Conservation (phyloP, 2,888 invertebrate species). For the Cheiracanthium punctorium region DNA sequence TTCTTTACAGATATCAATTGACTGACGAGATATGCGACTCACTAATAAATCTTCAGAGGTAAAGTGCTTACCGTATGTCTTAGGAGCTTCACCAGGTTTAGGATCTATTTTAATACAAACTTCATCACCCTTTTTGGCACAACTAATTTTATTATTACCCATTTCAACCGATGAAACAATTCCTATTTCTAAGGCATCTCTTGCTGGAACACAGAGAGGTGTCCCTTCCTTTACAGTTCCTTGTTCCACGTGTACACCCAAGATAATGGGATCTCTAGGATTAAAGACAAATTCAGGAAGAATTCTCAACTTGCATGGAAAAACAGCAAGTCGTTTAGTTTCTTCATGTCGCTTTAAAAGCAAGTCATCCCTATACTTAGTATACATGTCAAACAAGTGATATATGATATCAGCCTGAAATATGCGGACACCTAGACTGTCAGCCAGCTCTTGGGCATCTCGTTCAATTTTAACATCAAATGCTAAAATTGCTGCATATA, state of each 20-base stretch:
- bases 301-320: conserved; percentile 93
- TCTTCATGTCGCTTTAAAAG: conserved; percentile 94
- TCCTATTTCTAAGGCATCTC: conserved; percentile 96
- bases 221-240: conserved; percentile 97
- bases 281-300: conserved; percentile 95
- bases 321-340: conserved; percentile 97
- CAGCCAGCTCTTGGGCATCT: conserved; percentile 98
- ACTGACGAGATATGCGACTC: conserved; percentile 98
- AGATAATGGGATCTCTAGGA: conserved; percentile 97
- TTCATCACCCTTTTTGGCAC: conserved; percentile 95
- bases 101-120: conserved; percentile 98
- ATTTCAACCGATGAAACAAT: conserved; percentile 94
- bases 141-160: conserved; percentile 95
- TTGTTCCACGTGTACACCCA: conserved; percentile 95
- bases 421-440: conserved; percentile 93
- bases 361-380: conserved; percentile 91
- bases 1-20: conserved; percentile 99
- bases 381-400: conserved; percentile 98
- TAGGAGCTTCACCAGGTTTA: conserved; percentile 96
- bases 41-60: conserved; percentile 95
- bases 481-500: conserved; percentile 97
- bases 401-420: conserved; percentile 99
- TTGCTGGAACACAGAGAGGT: conserved; percentile 96
- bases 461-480: conserved; percentile 99
- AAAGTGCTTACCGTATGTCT: conserved; percentile 98